phyloP scores from a whole-genome alignment of 2,113 vertebrate species.

The Variabilichromis moorii region DNA sequence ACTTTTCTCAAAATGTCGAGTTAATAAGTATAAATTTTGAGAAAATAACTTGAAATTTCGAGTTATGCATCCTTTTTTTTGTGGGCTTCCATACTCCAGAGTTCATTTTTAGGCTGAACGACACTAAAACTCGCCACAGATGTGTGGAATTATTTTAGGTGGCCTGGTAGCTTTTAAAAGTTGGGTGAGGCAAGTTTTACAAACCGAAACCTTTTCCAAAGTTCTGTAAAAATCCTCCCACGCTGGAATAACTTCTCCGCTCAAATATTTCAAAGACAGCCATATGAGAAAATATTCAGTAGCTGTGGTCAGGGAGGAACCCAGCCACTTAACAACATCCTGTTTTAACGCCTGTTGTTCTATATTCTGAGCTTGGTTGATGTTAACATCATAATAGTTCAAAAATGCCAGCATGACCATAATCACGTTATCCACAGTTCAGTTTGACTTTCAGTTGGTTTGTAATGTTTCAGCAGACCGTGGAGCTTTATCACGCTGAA shows the following conservation, averaged over 20 bases:
- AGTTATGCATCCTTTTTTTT: not conserved
- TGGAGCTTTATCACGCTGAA: not conserved
- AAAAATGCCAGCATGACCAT: not conserved
- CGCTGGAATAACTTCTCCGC: not conserved
- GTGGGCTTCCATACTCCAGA: not conserved
- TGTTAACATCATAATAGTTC: not conserved
- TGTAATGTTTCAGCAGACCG: not conserved
- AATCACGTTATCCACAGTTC: not conserved
- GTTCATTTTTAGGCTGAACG: not conserved
- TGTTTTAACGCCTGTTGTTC: not conserved
- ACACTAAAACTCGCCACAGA: not conserved
- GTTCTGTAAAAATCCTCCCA: not conserved
- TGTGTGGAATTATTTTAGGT: not conserved
- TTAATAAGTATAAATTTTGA: fast-evolving
- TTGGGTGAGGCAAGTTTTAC: not conserved
- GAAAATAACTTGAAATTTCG: fast-evolving
- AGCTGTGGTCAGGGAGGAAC: not conserved
- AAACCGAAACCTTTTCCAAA: not conserved
- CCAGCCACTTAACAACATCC: not conserved
- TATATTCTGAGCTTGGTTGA: not conserved
- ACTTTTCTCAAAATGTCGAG: not conserved
- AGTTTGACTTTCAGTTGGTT: not conserved
- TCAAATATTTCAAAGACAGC: not conserved
- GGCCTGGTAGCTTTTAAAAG: not conserved
- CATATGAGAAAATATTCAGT: not conserved